Conservation (phyloP, 2,113 vertebrate species). For the Tragelaphus imberbis region DNA sequence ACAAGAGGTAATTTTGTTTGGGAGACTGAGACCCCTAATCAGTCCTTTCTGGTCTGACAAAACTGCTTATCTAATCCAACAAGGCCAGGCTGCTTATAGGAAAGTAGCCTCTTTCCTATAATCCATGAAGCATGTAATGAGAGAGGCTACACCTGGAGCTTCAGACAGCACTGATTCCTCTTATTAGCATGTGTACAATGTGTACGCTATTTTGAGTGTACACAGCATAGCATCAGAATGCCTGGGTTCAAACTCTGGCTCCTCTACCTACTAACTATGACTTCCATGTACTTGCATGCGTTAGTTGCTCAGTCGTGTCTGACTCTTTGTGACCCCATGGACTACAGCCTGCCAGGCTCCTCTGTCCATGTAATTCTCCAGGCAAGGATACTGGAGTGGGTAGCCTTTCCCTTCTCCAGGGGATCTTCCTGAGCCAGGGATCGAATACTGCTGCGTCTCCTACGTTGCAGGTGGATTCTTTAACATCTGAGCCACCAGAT, state of each 20-base stretch:
- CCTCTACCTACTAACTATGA: neutral
- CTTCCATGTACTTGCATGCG: neutral
- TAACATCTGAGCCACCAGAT: neutral
- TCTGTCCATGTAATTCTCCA: neutral
- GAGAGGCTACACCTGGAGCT: neutral
- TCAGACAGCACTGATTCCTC: neutral
- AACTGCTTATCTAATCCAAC: neutral
- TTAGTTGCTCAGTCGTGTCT: neutral
- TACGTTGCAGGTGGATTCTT: neutral
- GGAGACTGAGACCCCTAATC: neutral
- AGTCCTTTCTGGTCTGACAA: neutral
- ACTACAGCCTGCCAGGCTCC: neutral
- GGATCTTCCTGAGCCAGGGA: neutral
- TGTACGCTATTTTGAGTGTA: accelerated
- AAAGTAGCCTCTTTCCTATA: neutral
- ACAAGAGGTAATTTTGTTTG: neutral
- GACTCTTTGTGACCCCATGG: neutral
- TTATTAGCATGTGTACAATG: neutral
- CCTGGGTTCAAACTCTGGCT: neutral
- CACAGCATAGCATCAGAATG: neutral
- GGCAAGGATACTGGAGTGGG: neutral
- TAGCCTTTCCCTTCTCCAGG: neutral
- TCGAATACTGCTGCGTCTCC: accelerated
- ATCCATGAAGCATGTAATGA: neutral
- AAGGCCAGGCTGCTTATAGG: neutral